Percentiles rank a stretch among this genome's conserved stretches.
Evolutionary conservation across 2,797 vertebrate genomes (phyloP).

Genomic region (Gallinago stenura): DNA sequence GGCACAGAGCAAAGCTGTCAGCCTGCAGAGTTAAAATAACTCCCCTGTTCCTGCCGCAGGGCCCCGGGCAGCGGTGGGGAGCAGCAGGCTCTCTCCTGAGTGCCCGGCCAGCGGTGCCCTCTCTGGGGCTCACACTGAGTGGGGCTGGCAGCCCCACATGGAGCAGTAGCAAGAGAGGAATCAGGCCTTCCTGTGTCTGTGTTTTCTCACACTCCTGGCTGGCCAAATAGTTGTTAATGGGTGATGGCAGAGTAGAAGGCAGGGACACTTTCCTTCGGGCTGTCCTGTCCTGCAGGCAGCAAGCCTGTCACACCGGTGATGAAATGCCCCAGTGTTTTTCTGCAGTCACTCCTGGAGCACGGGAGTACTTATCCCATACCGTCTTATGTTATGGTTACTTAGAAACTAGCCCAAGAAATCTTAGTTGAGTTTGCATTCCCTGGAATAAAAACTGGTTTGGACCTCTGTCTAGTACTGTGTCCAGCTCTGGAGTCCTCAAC

Average conservation of each 20-base stretch:
- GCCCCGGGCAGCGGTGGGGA: rapidly evolving
- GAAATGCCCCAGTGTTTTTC: neutral
- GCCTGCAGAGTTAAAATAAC: neutral
- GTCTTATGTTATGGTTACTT: neutral
- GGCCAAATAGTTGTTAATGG: neutral
- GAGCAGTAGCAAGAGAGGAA: neutral
- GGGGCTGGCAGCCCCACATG: rapidly evolving
- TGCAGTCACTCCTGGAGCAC: neutral
- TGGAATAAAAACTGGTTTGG: neutral
- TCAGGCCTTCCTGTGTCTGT: neutral
- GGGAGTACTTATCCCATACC: neutral
- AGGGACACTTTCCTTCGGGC: neutral
- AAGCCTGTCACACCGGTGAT: rapidly evolving
- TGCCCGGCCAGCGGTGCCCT: neutral
- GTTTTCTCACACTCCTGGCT: neutral
- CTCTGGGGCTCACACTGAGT: rapidly evolving
- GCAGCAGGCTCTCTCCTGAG: neutral
- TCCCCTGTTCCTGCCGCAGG: neutral
- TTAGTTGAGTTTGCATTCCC: neutral
- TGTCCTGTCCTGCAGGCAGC: neutral
- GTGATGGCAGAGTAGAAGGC: neutral
- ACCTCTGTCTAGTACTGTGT: neutral
- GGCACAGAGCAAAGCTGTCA: rapidly evolving
- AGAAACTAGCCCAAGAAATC: neutral
- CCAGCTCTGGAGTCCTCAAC: too few species aligned